Percentiles rank a stretch among this genome's conserved stretches.
Evolutionary conservation across 1,140 invertebrate species (phyloP).

Genomic region (Dolichoris vasculosae): DNA sequence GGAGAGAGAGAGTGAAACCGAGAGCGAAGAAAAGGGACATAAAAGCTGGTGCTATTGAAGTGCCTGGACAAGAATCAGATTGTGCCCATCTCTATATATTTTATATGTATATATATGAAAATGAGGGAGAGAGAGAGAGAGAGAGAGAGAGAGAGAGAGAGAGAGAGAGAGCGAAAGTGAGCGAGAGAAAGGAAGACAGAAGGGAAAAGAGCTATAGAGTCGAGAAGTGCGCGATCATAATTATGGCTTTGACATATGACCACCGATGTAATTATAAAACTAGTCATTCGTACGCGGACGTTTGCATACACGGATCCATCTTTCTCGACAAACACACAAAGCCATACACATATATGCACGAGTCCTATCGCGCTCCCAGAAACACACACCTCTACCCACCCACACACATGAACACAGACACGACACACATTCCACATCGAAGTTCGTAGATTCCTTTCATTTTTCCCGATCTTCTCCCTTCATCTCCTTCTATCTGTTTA

Average conservation of each 20-base stretch:
- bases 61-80: conserved; percentile 32
- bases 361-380: too few species aligned
- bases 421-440: not conserved
- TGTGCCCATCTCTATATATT: not conserved
- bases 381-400: not conserved
- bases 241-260: conserved; percentile 49
- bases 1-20: conserved; percentile 52
- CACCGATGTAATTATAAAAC: conserved; percentile 22
- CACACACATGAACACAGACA: not conserved
- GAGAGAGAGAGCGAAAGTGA: not conserved
- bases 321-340: not conserved
- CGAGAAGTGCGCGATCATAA: conserved; percentile 38
- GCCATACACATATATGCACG: not conserved
- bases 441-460: conserved; percentile 36
- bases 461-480: conserved; percentile 27
- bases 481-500: not conserved
- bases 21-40: conserved; percentile 24
- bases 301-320: not conserved
- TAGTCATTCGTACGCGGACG: not conserved
- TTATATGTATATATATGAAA: not conserved
- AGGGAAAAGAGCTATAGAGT: not conserved
- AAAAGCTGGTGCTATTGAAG: conserved; percentile 44
- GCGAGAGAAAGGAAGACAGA: not conserved
- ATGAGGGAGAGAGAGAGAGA: not conserved
- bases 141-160: not conserved